Conservation (phyloP, 2,113 vertebrate species). For the Gambusia affinis region DNA sequence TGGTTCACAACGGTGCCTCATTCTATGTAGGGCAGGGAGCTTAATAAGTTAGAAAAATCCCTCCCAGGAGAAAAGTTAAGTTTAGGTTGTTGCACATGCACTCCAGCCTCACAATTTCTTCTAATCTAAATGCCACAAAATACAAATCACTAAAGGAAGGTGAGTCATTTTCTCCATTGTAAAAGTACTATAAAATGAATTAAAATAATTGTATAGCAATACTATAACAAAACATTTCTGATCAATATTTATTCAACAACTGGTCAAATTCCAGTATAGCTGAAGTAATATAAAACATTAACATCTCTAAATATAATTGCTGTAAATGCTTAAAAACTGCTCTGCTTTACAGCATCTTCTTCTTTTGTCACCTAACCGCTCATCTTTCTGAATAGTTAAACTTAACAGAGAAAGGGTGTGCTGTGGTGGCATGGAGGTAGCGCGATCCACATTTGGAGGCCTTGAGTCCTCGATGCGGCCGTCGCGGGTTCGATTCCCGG, state of each 20-base stretch:
- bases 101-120: constrained; percentile 17
- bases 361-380: constrained; percentile 5
- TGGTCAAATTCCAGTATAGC: background rate
- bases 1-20: constrained; percentile 42
- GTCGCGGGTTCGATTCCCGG: no score
- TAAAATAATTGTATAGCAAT: background rate
- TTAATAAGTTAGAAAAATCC: constrained; percentile 58
- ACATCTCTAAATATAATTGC: background rate
- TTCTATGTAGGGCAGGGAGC: constrained; percentile 32
- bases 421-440: no score
- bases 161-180: constrained; percentile 22
- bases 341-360: background rate
- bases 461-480: no score
- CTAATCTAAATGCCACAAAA: constrained; percentile 46
- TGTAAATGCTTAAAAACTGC: background rate
- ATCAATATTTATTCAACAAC: background rate
- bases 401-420: background rate
- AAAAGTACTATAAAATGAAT: constrained; percentile 17
- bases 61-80: constrained; percentile 54
- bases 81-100: constrained; percentile 47
- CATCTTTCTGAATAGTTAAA: constrained; percentile 3
- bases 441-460: no score
- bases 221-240: background rate
- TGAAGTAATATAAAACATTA: background rate
- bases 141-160: constrained; percentile 15